These are phyloP conservation scores for Dendrocincla fuliginosa DNA, from an alignment of 2,797 vertebrate species.

Conservation along the genomic window DNA sequence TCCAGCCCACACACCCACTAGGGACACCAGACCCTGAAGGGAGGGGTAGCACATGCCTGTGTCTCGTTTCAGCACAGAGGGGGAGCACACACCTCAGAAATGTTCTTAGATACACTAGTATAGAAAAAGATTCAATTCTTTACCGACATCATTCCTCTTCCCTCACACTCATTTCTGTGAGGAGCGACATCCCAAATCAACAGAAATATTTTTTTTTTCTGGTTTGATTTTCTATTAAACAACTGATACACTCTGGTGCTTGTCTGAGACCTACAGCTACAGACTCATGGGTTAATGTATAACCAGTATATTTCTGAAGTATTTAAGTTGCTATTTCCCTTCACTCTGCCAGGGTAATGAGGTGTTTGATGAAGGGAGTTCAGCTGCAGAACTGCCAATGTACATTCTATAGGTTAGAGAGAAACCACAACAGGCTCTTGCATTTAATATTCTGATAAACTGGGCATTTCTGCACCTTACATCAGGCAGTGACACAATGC, in stretches of 20 bases:
- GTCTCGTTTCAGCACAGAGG: background rate
- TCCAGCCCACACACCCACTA: background rate
- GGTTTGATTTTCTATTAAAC: constrained; percentile 7
- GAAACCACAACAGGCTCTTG: constrained; percentile 28
- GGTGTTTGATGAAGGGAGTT: constrained; percentile 62
- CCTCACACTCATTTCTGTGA: background rate
- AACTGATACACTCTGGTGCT: background rate
- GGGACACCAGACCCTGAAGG: background rate
- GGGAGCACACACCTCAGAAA: background rate
- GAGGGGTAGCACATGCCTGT: background rate
- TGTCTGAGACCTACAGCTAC: background rate
- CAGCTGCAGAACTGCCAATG: constrained; percentile 34
- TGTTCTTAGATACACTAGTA: background rate
- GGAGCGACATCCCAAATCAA: background rate
- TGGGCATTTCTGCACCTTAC: constrained; percentile 24
- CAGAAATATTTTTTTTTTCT: background rate
- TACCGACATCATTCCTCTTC: background rate
- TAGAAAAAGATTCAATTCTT: background rate
- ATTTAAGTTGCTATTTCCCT: constrained; percentile 53
- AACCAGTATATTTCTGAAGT: constrained; percentile 29
- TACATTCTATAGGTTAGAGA: constrained; percentile 14
- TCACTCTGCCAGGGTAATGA: constrained; percentile 56
- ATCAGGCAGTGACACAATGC: constrained; percentile 36
- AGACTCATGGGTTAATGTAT: constrained; percentile 17
- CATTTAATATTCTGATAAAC: constrained; percentile 44